Evolutionary conservation across 2,888 invertebrate genomes (phyloP).

Genomic region (Eilema depressum): DNA sequence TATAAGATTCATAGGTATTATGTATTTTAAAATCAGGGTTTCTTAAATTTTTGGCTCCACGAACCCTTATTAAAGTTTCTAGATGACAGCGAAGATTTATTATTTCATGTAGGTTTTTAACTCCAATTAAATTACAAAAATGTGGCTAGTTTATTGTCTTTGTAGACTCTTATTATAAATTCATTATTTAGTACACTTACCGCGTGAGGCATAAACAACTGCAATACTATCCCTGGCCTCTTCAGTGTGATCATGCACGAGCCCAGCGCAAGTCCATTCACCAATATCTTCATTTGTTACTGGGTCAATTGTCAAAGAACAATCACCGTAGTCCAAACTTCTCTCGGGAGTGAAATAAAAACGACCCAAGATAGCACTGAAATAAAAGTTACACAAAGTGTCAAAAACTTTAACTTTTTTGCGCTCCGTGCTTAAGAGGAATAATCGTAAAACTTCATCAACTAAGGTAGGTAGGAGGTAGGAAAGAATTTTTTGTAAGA

Average conservation of each 20-base stretch:
- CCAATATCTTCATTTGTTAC: conserved; percentile 73
- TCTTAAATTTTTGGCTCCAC: too few species aligned
- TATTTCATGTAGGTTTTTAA: too few species aligned
- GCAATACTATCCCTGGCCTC: conserved; percentile 70
- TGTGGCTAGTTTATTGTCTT: too few species aligned
- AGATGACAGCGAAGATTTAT: too few species aligned
- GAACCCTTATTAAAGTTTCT: too few species aligned
- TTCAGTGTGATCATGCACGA: conserved; percentile 61
- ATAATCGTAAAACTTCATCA: not conserved
- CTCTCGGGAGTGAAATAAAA: conserved; percentile 77
- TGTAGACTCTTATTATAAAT: not conserved
- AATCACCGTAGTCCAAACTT: conserved; percentile 75
- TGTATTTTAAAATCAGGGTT: too few species aligned
- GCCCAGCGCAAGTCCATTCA: conserved; percentile 80
- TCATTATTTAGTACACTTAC: conserved; percentile 10
- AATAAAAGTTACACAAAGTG: conserved; percentile 34
- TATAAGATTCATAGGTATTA: too few species aligned
- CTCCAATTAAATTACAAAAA: too few species aligned
- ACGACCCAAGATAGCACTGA: conserved; percentile 70
- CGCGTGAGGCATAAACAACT: conserved; percentile 42
- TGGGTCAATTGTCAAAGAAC: conserved; percentile 75
- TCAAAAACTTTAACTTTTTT: not conserved
- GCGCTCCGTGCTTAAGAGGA: not conserved
- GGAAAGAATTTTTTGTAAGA: not conserved
- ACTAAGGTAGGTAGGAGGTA: too few species aligned